Conservation (phyloP, 2,113 vertebrate species). For the Gasterosteus aculeatus region DNA sequence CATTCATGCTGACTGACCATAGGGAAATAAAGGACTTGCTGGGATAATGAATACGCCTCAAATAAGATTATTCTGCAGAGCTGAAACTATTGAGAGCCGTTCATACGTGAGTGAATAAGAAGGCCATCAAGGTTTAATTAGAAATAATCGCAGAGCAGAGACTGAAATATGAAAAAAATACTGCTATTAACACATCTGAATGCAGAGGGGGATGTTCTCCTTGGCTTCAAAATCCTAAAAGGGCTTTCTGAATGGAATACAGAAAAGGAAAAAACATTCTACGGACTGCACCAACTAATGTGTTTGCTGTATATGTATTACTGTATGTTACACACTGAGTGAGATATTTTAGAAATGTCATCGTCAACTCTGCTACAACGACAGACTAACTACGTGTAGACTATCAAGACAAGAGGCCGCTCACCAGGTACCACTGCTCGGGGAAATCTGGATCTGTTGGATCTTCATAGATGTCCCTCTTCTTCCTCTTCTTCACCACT, state of each 20-base stretch:
- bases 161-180: slow-evolving; percentile 7
- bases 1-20: slow-evolving; percentile 19
- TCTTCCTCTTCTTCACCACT: slow-evolving; percentile 87
- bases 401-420: slow-evolving; percentile 47
- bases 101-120: neutral
- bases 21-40: slow-evolving; percentile 33
- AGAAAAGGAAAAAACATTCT: neutral
- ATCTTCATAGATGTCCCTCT: slow-evolving; percentile 88
- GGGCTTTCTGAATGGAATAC: slow-evolving; percentile 15
- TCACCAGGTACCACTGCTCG: slow-evolving; percentile 97
- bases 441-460: slow-evolving; percentile 93
- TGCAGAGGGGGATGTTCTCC: neutral
- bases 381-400: neutral
- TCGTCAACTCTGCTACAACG: neutral
- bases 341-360: neutral
- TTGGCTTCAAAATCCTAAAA: neutral
- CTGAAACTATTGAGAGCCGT: slow-evolving; percentile 13
- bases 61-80: neutral
- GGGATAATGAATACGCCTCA: slow-evolving; percentile 26
- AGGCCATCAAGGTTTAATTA: slow-evolving; percentile 19
- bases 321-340: neutral
- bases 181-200: slow-evolving; percentile 5
- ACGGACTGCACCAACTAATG: neutral
- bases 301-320: neutral
- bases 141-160: slow-evolving; percentile 29